Conservation (phyloP, 92 coral and sea anemone species). For the Parazoanthus darwini region DNA sequence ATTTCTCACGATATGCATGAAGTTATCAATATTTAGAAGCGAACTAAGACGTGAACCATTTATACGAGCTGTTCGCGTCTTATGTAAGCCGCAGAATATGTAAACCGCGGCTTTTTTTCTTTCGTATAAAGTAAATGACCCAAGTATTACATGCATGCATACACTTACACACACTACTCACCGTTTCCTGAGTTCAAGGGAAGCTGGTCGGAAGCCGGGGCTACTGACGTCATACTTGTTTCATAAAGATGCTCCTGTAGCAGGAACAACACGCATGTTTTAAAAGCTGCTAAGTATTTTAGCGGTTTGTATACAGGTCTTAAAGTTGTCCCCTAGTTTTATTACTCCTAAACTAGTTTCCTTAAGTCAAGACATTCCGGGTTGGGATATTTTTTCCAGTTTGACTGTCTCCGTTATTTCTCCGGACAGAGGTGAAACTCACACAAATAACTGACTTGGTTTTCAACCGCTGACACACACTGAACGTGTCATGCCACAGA, state of each 20-base stretch:
- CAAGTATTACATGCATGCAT: too few relatives aligned
- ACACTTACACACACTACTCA: background rate
- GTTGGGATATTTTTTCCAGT: background rate
- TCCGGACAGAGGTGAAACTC: too few relatives aligned
- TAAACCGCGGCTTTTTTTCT: too few relatives aligned
- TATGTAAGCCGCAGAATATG: too few relatives aligned
- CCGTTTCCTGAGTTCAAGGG: conserved; percentile 15
- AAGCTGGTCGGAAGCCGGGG: background rate
- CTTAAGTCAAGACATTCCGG: background rate
- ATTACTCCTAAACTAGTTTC: background rate
- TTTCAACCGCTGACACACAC: background rate
- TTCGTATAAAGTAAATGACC: too few relatives aligned
- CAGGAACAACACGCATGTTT: too few relatives aligned
- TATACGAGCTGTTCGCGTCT: too few relatives aligned
- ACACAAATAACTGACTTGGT: too few relatives aligned
- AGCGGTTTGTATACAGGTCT: background rate
- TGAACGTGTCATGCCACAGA: background rate
- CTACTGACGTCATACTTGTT: conserved; percentile 4
- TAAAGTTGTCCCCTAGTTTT: background rate
- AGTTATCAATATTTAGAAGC: too few relatives aligned
- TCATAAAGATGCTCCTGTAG: background rate
- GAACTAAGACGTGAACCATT: too few relatives aligned
- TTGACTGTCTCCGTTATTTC: background rate
- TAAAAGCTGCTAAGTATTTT: background rate
- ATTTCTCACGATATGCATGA: too few relatives aligned